Conservation (phyloP, 2,797 vertebrate species). For the Sebastes minor region DNA sequence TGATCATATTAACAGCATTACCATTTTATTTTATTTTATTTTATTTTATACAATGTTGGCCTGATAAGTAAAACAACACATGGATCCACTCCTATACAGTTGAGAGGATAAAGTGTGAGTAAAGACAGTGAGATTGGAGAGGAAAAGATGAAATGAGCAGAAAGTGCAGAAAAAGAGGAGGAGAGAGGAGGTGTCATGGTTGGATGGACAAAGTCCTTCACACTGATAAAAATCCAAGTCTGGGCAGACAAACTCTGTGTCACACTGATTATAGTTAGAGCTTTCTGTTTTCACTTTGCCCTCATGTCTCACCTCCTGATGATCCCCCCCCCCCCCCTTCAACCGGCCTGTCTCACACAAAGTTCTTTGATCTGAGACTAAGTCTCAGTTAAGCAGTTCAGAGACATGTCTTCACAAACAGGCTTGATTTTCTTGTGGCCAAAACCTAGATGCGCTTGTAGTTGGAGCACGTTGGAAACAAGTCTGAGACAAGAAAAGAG, state of each 20-base stretch:
- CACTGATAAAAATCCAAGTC: neutral
- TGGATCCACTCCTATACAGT: neutral
- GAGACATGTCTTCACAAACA: neutral
- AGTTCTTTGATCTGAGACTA: neutral
- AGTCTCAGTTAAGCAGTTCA: too few species aligned
- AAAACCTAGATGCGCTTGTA: neutral
- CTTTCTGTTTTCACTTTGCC: neutral
- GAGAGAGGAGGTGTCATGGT: neutral
- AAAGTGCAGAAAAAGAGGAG: neutral
- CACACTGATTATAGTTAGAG: neutral
- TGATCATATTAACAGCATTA: neutral
- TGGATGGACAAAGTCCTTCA: slow-evolving; percentile 14
- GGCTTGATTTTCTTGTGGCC: neutral
- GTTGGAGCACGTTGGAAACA: neutral
- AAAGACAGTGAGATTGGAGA: neutral
- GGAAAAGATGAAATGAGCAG: neutral
- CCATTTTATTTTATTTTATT: neutral
- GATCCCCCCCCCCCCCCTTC: neutral
- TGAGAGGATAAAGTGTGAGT: neutral
- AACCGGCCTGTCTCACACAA: neutral
- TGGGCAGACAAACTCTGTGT: neutral
- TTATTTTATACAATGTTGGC: too few species aligned
- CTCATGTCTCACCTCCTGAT: neutral
- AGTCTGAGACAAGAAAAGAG: neutral
- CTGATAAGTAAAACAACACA: neutral